Conservation (phyloP, 2,113 vertebrate genomes). For the Paracanthobrama guichenoti region DNA sequence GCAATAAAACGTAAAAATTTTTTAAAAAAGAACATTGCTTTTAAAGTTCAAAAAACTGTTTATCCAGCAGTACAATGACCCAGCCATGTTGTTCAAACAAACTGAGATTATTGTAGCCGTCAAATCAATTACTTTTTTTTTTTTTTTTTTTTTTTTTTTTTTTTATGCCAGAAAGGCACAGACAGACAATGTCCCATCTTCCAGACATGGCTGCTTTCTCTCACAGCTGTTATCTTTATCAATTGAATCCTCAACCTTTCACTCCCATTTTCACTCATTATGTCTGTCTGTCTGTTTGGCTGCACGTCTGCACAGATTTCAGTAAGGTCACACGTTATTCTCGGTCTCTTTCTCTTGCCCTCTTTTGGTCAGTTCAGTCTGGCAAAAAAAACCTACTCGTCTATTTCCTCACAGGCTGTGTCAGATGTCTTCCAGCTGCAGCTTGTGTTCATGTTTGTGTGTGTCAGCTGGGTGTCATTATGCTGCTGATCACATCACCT, state of each 20-base stretch:
- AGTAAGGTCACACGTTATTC: slow-evolving; percentile 18
- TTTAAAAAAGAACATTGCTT: not conserved
- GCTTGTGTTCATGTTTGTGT: slow-evolving; percentile 19
- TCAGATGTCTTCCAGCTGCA: slow-evolving; percentile 62
- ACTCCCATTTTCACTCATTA: not conserved
- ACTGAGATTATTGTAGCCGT: not conserved
- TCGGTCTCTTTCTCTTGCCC: not conserved
- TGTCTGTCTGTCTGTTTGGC: slow-evolving; percentile 21
- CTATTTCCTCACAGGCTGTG: slow-evolving; percentile 52
- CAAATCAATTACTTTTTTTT: not conserved
- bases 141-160: not conserved
- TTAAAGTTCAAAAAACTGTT: slow-evolving; percentile 2
- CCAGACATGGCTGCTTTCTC: slow-evolving; percentile 3
- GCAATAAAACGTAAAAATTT: not conserved
- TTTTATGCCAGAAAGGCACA: not conserved
- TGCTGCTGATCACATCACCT: slow-evolving; percentile 36
- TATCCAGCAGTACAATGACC: not conserved
- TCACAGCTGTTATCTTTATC: slow-evolving; percentile 17
- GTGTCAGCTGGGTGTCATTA: slow-evolving; percentile 46
- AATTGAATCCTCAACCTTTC: slow-evolving; percentile 16
- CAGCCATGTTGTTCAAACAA: not conserved
- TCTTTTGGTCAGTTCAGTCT: slow-evolving; percentile 40
- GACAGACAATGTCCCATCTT: not conserved
- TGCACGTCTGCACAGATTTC: not conserved
- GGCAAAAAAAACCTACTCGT: slow-evolving; percentile 47